Evolutionary conservation across 2,797 vertebrate species (phyloP).

Genomic region (Arnoldichthys spilopterus): DNA sequence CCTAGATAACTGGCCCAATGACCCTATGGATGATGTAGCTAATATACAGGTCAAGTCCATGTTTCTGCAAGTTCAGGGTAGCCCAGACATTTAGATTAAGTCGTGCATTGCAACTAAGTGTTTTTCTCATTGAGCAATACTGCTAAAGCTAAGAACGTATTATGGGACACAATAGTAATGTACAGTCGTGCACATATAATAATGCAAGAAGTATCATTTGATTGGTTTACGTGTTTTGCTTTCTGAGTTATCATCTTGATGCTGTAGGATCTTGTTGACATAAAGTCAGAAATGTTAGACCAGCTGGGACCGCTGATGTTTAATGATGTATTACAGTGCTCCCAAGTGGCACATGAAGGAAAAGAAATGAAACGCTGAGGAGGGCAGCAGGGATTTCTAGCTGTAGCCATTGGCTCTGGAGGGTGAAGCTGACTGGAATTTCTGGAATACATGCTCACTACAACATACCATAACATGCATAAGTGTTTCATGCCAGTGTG

Average conservation of each 20-base stretch:
- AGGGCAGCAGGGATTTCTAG: background rate
- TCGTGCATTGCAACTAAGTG: background rate
- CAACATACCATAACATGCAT: background rate
- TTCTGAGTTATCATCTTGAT: background rate
- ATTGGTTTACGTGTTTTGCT: too few relatives aligned
- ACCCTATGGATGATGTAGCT: too few relatives aligned
- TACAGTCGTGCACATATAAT: too few relatives aligned
- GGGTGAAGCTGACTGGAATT: background rate
- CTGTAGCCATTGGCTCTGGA: background rate
- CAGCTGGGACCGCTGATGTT: background rate
- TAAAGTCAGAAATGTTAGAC: background rate
- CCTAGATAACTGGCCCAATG: too few relatives aligned
- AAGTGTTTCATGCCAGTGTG: background rate
- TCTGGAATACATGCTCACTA: too few relatives aligned
- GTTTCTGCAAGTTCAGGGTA: too few relatives aligned
- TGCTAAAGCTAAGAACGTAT: background rate
- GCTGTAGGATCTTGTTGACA: background rate
- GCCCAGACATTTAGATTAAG: background rate
- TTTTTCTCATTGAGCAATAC: background rate
- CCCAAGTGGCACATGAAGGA: conserved; percentile 8
- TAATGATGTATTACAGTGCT: conserved; percentile 22
- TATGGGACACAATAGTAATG: too few relatives aligned
- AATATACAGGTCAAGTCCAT: too few relatives aligned
- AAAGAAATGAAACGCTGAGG: background rate
- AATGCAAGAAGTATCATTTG: too few relatives aligned